Evolutionary conservation across 2,888 invertebrate species (phyloP).

Genomic region (Lasioglossum leucozonium): DNA sequence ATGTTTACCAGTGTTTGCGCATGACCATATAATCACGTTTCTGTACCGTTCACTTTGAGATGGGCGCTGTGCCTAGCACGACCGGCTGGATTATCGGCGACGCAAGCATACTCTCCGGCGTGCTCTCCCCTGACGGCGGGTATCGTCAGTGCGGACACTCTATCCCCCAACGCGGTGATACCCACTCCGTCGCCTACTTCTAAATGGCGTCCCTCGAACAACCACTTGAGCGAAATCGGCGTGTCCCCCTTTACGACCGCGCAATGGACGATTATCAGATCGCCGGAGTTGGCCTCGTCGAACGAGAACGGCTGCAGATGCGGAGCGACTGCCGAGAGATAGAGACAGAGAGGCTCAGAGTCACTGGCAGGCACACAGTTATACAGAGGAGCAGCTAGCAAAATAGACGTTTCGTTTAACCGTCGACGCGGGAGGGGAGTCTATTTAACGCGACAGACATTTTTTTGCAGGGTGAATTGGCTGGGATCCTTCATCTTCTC

Average conservation of each 20-base stretch:
- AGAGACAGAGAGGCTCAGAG: constrained; percentile 56
- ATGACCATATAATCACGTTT: constrained; percentile 54
- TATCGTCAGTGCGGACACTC: constrained; percentile 88
- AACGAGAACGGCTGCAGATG: constrained; percentile 85
- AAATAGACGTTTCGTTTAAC: constrained; percentile 34
- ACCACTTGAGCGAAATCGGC: constrained; percentile 81
- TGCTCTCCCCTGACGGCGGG: constrained; percentile 89
- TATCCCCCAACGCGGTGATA: constrained; percentile 84
- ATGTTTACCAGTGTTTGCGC: constrained; percentile 29
- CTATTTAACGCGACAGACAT: background rate
- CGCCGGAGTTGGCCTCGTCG: constrained; percentile 85
- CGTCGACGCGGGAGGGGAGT: background rate
- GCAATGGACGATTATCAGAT: constrained; percentile 87
- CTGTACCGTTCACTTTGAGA: constrained; percentile 90
- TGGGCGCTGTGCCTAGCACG: constrained; percentile 89
- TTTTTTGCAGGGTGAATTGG: background rate
- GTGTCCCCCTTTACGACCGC: constrained; percentile 87
- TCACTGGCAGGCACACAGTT: constrained; percentile 36
- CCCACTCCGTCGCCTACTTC: constrained; percentile 81
- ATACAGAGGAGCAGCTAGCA: constrained; percentile 9
- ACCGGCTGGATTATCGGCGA: constrained; percentile 91
- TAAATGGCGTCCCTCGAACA: constrained; percentile 83
- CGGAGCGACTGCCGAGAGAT: constrained; percentile 82
- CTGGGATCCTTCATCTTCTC: background rate
- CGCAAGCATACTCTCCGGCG: constrained; percentile 91